These are phyloP conservation scores for Drosophila micromelanica DNA, from an alignment of 1,140 invertebrate genomes.

Conservation along the genomic window DNA sequence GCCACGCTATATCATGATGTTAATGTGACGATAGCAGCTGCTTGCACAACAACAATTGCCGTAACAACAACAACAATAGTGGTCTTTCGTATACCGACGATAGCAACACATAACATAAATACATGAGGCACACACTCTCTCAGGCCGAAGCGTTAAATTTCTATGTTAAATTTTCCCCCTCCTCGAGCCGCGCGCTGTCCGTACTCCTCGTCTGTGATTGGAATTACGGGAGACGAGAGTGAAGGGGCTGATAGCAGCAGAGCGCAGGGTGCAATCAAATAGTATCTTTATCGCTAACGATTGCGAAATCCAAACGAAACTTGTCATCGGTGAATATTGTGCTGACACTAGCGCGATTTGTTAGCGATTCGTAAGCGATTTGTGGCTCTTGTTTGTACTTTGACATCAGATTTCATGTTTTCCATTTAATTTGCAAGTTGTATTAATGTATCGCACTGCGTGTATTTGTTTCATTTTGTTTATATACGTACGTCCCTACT, in stretches of 20 bases:
- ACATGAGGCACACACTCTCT: slow-evolving; percentile 20
- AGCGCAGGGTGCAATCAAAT: slow-evolving; percentile 51
- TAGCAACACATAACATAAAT: slow-evolving; percentile 15
- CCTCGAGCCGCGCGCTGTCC: slow-evolving; percentile 10
- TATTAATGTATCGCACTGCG: slow-evolving; percentile 18
- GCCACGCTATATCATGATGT: slow-evolving; percentile 27
- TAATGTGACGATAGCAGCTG: slow-evolving; percentile 49
- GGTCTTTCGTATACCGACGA: slow-evolving; percentile 38
- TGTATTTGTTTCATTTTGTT: slow-evolving; percentile 36
- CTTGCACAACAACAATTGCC: slow-evolving; percentile 10
- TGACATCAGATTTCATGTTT: slow-evolving; percentile 78
- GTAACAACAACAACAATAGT: slow-evolving; percentile 5
- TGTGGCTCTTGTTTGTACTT: slow-evolving; percentile 40
- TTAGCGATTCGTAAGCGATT: slow-evolving; percentile 44
- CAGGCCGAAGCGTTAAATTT: slow-evolving; percentile 60
- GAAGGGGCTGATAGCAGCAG: background rate
- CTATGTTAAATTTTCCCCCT: slow-evolving; percentile 54
- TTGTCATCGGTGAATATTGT: slow-evolving; percentile 76
- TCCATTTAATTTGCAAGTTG: slow-evolving; percentile 72
- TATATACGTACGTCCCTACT: background rate
- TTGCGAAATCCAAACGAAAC: slow-evolving; percentile 75
- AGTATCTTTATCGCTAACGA: slow-evolving; percentile 76
- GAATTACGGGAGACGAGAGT: background rate
- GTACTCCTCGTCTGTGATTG: slow-evolving; percentile 29
- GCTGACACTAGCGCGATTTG: slow-evolving; percentile 63